These are phyloP conservation scores for Portevinia maculata DNA, from an alignment of 2,888 invertebrate species.

Conservation along the genomic window DNA sequence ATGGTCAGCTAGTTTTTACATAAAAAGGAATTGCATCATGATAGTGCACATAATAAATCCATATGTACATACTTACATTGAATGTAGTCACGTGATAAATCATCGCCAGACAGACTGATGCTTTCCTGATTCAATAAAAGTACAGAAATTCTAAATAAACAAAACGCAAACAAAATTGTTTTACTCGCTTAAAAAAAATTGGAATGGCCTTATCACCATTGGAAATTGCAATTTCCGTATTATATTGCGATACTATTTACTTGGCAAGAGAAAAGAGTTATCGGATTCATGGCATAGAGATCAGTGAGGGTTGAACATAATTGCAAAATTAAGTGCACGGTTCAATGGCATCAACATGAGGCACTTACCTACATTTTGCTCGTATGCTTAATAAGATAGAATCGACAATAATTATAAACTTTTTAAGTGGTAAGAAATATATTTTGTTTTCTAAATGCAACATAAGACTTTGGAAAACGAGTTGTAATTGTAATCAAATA, in stretches of 20 bases:
- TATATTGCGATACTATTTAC: constrained; percentile 38
- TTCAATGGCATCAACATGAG: constrained; percentile 10
- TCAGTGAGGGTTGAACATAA: constrained; percentile 15
- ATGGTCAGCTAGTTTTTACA: not conserved
- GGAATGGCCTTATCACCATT: constrained; percentile 49
- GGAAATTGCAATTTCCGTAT: constrained; percentile 66
- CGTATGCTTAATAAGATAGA: too few species aligned
- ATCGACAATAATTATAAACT: too few species aligned
- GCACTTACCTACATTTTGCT: too few species aligned
- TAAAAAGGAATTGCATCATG: constrained; percentile 5
- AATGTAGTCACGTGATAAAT: constrained; percentile 41
- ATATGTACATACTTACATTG: not conserved
- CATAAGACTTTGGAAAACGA: too few species aligned
- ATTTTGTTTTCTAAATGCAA: too few species aligned
- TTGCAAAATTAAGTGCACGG: constrained; percentile 12
- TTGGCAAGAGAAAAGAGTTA: constrained; percentile 9
- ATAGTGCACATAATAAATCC: too few species aligned
- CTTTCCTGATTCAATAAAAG: constrained; percentile 50
- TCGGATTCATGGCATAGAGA: constrained; percentile 6
- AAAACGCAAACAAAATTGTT: constrained; percentile 33
- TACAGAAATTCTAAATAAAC: constrained; percentile 47
- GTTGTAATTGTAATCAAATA: too few species aligned
- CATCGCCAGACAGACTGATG: constrained; percentile 27
- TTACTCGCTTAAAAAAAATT: constrained; percentile 43
- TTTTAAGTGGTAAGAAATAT: too few species aligned